phyloP scores from a whole-genome alignment of 1,140 invertebrate species.

The Pararge aegeria region DNA sequence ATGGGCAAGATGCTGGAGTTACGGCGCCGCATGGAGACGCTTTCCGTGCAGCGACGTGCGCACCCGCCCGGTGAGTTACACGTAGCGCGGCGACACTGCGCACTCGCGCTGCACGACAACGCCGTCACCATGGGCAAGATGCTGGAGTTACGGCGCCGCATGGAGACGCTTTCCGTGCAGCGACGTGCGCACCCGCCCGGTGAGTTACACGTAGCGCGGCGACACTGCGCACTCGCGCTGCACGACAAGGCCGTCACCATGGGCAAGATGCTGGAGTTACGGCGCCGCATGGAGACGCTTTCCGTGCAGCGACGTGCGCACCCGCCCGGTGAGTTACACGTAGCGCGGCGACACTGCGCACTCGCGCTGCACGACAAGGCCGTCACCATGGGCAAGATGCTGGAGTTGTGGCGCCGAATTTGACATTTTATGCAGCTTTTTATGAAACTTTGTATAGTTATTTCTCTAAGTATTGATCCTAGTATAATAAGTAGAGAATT shows the following conservation, averaged over 20 bases:
- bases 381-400: constrained; percentile 82
- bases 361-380: constrained; percentile 81
- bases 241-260: constrained; percentile 82
- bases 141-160: constrained; percentile 80
- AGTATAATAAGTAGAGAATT: too few species aligned
- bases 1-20: constrained; percentile 83
- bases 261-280: constrained; percentile 82
- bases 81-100: too few species aligned
- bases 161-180: constrained; percentile 80
- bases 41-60: constrained; percentile 63
- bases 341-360: too few species aligned
- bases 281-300: constrained; percentile 81
- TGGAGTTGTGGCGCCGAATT: constrained; percentile 81
- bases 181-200: constrained; percentile 8
- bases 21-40: constrained; percentile 81
- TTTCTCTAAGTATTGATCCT: too few species aligned
- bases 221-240: too few species aligned
- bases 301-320: constrained; percentile 51
- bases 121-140: constrained; percentile 83
- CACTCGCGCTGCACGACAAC: constrained; percentile 81
- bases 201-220: background rate
- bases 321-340: background rate
- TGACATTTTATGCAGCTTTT: too few species aligned
- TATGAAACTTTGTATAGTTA: too few species aligned
- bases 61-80: background rate